phyloP scores from a whole-genome alignment of 2,113 vertebrate genomes.

The Podilymbus podiceps region DNA sequence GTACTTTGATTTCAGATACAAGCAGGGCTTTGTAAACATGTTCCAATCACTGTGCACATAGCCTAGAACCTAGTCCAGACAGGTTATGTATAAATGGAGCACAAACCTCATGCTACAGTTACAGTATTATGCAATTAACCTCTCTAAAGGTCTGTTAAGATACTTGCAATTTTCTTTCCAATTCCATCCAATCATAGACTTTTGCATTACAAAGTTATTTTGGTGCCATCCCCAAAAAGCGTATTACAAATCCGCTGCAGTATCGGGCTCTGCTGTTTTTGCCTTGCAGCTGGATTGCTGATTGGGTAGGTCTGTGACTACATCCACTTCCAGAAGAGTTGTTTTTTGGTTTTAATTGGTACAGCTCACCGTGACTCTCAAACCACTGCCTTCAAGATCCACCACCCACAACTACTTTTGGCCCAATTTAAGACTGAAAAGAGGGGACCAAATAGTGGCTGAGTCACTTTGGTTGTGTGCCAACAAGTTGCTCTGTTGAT shows the following conservation, averaged over 20 bases:
- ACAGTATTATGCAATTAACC: background rate
- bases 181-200: background rate
- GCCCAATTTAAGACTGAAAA: background rate
- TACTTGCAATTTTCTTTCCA: background rate
- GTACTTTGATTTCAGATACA: constrained; percentile 1
- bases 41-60: background rate
- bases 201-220: background rate
- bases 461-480: constrained; percentile 23
- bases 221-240: background rate
- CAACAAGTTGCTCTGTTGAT: background rate
- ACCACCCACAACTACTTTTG: background rate
- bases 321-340: background rate
- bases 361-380: background rate
- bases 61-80: background rate
- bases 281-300: background rate
- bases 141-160: background rate
- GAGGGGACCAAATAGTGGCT: background rate
- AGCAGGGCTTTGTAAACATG: background rate
- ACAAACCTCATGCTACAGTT: background rate
- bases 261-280: background rate
- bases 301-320: background rate
- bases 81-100: background rate
- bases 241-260: background rate
- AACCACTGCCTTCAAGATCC: background rate
- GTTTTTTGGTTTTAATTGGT: background rate